Conservation (phyloP, 2,888 invertebrate genomes). For the Nowickia ferox region DNA sequence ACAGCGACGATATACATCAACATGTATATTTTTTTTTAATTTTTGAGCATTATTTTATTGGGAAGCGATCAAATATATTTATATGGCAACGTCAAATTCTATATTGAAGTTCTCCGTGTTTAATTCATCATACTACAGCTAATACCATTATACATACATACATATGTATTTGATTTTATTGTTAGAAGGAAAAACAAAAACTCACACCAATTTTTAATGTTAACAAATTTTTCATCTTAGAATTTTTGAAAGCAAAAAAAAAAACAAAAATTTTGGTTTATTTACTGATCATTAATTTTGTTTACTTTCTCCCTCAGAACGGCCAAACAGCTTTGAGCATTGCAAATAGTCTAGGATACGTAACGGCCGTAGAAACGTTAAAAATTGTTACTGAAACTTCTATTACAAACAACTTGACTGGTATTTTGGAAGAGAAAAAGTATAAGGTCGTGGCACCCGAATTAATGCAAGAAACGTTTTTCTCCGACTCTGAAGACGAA, state of each 20-base stretch:
- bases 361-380: conserved; percentile 98
- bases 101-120: conserved; percentile 12
- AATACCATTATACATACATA: conserved; percentile 20
- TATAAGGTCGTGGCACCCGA: conserved; percentile 99
- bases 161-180: conserved; percentile 40
- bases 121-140: conserved; percentile 15
- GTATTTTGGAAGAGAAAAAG: conserved; percentile 92
- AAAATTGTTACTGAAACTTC: conserved; percentile 94
- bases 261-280: conserved; percentile 2
- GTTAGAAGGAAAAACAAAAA: conserved; percentile 41
- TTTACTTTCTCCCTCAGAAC: conserved; percentile 85
- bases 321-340: conserved; percentile 98
- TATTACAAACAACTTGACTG: conserved; percentile 85
- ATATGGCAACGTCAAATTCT: conserved; percentile 32
- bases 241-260: conserved; percentile 7
- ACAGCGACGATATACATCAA: no score
- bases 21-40: no score
- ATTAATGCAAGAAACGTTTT: conserved; percentile 98
- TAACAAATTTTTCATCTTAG: conserved; percentile 22
- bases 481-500: conserved; percentile 99
- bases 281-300: conserved; percentile 40
- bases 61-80: not conserved
- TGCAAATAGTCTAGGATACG: conserved; percentile 98
- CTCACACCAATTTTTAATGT: conserved; percentile 8
- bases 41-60: no score